These are phyloP conservation scores for Megaleporinus macrocephalus DNA, from an alignment of 2,113 vertebrate genomes.

Conservation along the genomic window DNA sequence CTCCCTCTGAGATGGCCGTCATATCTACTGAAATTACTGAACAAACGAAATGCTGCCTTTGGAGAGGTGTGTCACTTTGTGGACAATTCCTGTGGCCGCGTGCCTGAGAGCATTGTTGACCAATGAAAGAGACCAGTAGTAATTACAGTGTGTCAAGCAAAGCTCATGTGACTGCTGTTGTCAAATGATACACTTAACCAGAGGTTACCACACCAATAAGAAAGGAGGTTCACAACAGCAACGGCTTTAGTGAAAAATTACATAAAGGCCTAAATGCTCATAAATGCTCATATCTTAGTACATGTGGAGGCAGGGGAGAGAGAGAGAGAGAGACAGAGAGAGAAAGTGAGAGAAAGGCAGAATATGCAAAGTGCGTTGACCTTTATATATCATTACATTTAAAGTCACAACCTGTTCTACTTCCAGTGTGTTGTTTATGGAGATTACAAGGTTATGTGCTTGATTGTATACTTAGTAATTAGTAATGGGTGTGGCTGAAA, in stretches of 20 bases:
- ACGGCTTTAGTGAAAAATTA: not conserved
- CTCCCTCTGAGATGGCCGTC: not conserved
- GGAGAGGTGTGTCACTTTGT: not conserved
- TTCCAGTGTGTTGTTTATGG: too few relatives aligned
- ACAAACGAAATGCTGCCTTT: not conserved
- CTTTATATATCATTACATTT: too few relatives aligned
- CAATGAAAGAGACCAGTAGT: not conserved
- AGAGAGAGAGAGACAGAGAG: too few relatives aligned
- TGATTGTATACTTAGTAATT: too few relatives aligned
- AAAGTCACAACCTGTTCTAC: too few relatives aligned
- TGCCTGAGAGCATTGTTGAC: not conserved
- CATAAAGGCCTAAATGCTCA: too few relatives aligned
- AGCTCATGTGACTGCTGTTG: not conserved
- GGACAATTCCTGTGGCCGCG: not conserved
- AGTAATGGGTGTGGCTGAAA: too few relatives aligned
- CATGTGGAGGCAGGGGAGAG: too few relatives aligned
- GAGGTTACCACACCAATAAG: not conserved
- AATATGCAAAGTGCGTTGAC: too few relatives aligned
- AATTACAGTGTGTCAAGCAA: not conserved
- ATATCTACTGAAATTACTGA: conserved; percentile 5
- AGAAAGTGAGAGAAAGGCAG: too few relatives aligned
- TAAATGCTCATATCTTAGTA: too few relatives aligned
- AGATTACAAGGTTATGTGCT: too few relatives aligned
- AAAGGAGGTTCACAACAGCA: not conserved
- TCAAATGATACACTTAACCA: conserved; percentile 7